These are phyloP conservation scores for Heptranchias perlo DNA, from an alignment of 2,113 vertebrate species.

Conservation along the genomic window DNA sequence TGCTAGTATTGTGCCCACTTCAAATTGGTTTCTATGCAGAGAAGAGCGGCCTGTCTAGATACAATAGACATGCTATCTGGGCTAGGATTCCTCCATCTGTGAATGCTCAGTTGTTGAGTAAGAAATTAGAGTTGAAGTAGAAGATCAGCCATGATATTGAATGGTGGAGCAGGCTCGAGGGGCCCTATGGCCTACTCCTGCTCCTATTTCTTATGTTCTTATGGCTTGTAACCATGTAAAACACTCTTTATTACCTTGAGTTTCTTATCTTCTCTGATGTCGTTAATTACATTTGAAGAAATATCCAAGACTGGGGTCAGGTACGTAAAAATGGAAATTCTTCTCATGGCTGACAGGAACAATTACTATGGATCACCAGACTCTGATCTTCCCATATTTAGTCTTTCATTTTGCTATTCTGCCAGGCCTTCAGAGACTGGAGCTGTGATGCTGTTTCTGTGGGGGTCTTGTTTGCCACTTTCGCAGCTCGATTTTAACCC, in stretches of 20 bases:
- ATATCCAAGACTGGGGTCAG: not conserved
- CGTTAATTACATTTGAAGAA: not conserved
- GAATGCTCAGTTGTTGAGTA: too few species aligned
- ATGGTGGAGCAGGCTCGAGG: too few species aligned
- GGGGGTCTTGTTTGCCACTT: not conserved
- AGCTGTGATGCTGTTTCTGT: not conserved
- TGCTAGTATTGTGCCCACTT: too few species aligned
- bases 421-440: not conserved
- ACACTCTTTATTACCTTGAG: not conserved
- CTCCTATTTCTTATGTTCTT: too few species aligned
- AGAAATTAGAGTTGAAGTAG: too few species aligned
- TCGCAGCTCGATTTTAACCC: not conserved
- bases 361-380: not conserved
- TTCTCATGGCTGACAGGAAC: not conserved
- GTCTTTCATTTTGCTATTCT: not conserved
- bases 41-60: too few species aligned
- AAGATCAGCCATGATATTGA: too few species aligned
- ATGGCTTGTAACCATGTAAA: too few species aligned
- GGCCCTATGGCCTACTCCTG: too few species aligned
- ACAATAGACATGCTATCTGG: too few species aligned
- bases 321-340: not conserved
- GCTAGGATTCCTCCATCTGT: too few species aligned
- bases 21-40: too few species aligned
- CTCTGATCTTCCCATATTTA: not conserved
- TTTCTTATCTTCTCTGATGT: not conserved